Evolutionary conservation across 2,113 vertebrate genomes (phyloP), one percentile per base, ranked within the genome.

Genomic region (Nannospalax galili): DNA sequence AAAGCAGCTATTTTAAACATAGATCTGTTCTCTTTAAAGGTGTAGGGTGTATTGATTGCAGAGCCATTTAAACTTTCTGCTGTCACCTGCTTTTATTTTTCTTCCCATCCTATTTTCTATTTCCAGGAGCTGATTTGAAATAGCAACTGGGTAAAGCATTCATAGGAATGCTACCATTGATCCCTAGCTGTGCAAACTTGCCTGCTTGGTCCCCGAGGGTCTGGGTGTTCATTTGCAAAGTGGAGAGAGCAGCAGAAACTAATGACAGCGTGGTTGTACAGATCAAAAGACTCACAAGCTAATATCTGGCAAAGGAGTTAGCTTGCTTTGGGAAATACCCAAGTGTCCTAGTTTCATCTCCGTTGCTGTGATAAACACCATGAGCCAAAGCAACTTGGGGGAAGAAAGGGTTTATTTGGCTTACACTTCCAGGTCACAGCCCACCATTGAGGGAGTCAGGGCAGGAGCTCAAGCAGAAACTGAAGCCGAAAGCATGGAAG

Each of bases 1-100:
- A 75, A 69, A 72, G 24, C 28, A 64, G 84, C 64, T 89, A 90
- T 78, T 89, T 95, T n/a, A 92, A 95, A 90, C 73, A 45, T 3
- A n/a, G 22, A 12, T 9, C 2, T 42, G 7, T 35, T 92, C 42
- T 72, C 89, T 80, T 93, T 37, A 60, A 80, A 90, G 81, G 56
- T 60, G 69, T 9, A 77, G 10, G 32, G 64, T 60, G 72, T 82
- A 69, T 73, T 75, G 93, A 77, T 52, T 80, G 69, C 9, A 84
- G 14, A 84, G 28, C 6, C 81, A 75, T 52, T 89, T 82, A 80
- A 78, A 91, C 80, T 22, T 58, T 69, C 64, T 86, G 10, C 14
- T 78, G 56, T 82, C 11, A 90, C 5, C 32, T 77, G n/a, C 26
- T 3, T 78, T 69, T 62, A 45, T 82, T 26, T n/a, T 84, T 72